phyloP scores from a whole-genome alignment of 2,113 vertebrate genomes.

The Erythrolamprus reginae region DNA sequence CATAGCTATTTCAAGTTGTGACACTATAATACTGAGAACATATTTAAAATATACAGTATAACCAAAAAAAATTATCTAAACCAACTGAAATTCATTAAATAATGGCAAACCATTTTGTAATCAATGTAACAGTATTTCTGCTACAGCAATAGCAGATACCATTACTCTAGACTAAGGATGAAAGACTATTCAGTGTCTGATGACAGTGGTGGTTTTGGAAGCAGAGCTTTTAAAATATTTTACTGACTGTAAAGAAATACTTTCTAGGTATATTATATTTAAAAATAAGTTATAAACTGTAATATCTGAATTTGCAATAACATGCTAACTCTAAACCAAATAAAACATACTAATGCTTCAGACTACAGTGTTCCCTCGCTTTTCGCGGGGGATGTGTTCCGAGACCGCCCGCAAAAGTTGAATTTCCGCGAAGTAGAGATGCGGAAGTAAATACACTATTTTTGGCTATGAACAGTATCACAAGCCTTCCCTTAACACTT shows the following conservation, averaged over 20 bases:
- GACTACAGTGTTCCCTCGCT: no score
- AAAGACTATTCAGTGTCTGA: not conserved
- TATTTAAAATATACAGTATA: not conserved
- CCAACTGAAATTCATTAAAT: not conserved
- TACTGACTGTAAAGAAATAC: not conserved
- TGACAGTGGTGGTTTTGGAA: not conserved
- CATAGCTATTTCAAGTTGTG: not conserved
- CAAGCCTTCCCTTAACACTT: no score
- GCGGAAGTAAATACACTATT: no score
- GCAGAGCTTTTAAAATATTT: not conserved
- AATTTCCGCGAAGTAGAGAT: no score
- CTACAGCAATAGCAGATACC: not conserved
- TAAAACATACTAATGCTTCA: not conserved
- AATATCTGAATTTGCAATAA: not conserved
- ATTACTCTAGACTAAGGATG: not conserved
- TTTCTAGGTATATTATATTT: not conserved
- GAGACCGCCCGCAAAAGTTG: no score
- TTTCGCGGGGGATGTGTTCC: no score
- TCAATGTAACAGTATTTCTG: not conserved
- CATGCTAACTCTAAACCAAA: not conserved
- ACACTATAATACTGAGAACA: not conserved
- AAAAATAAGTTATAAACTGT: not conserved
- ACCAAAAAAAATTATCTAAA: not conserved
- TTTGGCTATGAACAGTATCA: no score
- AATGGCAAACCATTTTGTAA: not conserved